A percentile compares a stretch with the other conserved stretches of the same genome.
phyloP scores from a whole-genome alignment of 2,888 invertebrate genomes.

The Drosophila pseudotalamancana region DNA sequence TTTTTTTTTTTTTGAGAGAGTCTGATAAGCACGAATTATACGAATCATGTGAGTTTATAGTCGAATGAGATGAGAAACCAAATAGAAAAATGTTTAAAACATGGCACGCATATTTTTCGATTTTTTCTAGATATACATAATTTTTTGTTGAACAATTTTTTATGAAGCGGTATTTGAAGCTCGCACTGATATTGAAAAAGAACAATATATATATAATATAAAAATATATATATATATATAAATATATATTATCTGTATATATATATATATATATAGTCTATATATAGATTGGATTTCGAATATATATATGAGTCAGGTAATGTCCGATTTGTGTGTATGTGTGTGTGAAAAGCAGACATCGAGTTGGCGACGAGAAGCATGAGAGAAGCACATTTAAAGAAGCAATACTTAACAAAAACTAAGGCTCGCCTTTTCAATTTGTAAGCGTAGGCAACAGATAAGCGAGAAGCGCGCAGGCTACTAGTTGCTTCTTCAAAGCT shows the following conservation, averaged over 20 bases:
- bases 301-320: conserved; percentile 12
- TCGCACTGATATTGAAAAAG: conserved; percentile 43
- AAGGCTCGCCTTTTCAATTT: too few species aligned
- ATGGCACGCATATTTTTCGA: conserved; percentile 61
- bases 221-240: conserved; percentile 13
- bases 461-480: background rate
- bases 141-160: conserved; percentile 27
- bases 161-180: conserved; percentile 42
- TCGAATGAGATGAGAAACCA: conserved; percentile 46
- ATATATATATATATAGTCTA: conserved; percentile 7
- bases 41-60: conserved; percentile 30
- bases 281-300: too few species aligned
- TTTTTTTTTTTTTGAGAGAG: conserved; percentile 51
- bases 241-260: conserved; percentile 29
- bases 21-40: conserved; percentile 45
- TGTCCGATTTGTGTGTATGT: conserved; percentile 21
- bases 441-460: too few species aligned
- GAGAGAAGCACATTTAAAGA: background rate
- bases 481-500: background rate
- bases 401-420: background rate
- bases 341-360: conserved; percentile 1
- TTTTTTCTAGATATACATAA: too few species aligned
- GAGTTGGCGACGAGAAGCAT: conserved; percentile 3
- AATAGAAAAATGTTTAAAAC: conserved; percentile 52
- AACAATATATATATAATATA: conserved; percentile 25